These are phyloP conservation scores for Pocillopora meandrina DNA, from an alignment of 92 coral and sea anemone genomes.

Conservation along the genomic window DNA sequence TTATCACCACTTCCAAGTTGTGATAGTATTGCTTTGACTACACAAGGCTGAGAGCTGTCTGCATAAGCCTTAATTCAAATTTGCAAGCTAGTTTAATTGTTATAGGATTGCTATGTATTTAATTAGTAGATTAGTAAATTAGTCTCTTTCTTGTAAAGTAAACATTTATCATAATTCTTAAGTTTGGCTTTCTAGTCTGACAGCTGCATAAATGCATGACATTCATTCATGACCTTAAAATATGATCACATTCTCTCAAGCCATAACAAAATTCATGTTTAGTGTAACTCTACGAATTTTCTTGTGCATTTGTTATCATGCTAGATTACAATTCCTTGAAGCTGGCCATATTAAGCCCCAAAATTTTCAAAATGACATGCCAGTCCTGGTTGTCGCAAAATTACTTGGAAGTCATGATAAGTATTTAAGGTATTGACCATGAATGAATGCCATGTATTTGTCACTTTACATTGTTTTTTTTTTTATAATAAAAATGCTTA, in stretches of 20 bases:
- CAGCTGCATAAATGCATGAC: conserved; percentile 34
- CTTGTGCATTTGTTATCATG: background rate
- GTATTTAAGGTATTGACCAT: too few relatives aligned
- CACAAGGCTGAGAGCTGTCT: conserved; percentile 20
- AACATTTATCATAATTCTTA: background rate
- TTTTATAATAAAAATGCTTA: too few relatives aligned
- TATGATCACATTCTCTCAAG: background rate
- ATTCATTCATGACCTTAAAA: background rate
- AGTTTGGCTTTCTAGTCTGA: conserved; percentile 13
- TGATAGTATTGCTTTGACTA: background rate
- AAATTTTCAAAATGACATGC: too few relatives aligned
- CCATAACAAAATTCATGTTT: background rate
- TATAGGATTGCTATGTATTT: background rate
- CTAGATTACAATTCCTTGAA: background rate
- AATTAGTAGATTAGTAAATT: background rate
- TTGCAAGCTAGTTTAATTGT: background rate
- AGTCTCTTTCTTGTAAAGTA: background rate
- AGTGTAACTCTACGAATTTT: background rate
- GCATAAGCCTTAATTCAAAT: background rate
- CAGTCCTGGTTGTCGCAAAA: too few relatives aligned
- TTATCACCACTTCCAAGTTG: background rate
- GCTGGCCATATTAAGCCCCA: background rate
- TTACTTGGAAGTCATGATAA: background rate
- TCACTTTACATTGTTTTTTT: background rate
- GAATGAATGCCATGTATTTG: conserved; percentile 16